Evolutionary conservation across 2,797 vertebrate genomes (phyloP).

Genomic region (Rhynchonycteris naso): DNA sequence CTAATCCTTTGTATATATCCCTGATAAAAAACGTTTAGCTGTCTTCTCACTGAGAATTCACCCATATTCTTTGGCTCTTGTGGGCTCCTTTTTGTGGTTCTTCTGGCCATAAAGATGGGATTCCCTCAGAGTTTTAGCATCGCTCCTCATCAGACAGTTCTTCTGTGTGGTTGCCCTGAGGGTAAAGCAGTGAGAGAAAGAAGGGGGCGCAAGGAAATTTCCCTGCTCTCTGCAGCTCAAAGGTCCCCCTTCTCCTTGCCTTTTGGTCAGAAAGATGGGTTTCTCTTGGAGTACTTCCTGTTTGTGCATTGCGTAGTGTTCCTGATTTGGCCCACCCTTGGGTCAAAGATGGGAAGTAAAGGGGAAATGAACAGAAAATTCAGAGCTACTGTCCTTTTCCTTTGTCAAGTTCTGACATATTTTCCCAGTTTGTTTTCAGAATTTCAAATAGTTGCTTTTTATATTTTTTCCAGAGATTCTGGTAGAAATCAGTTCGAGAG

Average conservation of each 20-base stretch:
- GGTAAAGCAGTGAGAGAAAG: background rate
- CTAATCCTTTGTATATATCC: background rate
- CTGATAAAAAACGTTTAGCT: background rate
- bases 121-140: background rate
- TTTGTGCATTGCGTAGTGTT: background rate
- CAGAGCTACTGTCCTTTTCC: background rate
- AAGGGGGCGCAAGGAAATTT: background rate
- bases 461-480: background rate
- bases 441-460: background rate
- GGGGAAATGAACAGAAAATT: background rate
- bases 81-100: background rate
- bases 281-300: background rate
- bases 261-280: background rate
- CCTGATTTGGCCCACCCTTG: background rate
- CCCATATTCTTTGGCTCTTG: background rate
- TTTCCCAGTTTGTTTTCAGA: background rate
- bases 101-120: background rate
- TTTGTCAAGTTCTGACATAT: background rate
- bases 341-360: background rate
- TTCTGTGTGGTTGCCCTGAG: background rate
- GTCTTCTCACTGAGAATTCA: background rate
- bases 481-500: background rate
- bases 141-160: background rate
- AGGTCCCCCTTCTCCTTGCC: background rate
- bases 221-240: background rate